Evolutionary conservation across 2,888 invertebrate species (phyloP).

Genomic region (Hydropsyche betteni): DNA sequence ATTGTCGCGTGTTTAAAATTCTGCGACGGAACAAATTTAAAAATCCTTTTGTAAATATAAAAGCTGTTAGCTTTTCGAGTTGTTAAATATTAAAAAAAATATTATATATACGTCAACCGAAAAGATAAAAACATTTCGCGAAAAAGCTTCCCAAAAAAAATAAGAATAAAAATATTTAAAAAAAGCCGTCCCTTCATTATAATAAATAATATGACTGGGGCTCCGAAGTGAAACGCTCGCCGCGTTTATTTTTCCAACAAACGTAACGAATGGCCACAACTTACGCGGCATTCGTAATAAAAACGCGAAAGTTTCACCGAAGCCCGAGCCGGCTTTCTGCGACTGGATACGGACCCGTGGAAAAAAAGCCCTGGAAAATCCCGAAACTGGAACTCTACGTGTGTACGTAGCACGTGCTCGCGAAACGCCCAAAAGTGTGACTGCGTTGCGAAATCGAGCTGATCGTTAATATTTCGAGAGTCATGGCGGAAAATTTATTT

Average conservation of each 20-base stretch:
- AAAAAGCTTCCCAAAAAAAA: background rate
- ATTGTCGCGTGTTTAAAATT: no score
- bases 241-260: constrained; percentile 26
- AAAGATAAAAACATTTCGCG: background rate
- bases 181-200: background rate
- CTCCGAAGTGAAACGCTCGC: constrained; percentile 12
- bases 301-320: constrained; percentile 4
- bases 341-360: background rate
- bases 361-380: no score
- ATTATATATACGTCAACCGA: background rate
- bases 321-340: background rate
- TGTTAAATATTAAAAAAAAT: background rate
- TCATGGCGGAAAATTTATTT: no score
- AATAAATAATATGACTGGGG: constrained; percentile 15
- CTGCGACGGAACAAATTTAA: no score
- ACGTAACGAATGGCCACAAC: constrained; percentile 31
- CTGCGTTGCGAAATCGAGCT: no score
- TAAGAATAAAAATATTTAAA: background rate
- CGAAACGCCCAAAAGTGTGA: no score
- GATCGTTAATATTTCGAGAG: no score
- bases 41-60: no score
- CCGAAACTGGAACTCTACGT: no score
- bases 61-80: background rate
- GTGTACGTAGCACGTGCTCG: no score
- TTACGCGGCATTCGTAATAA: constrained; percentile 31